These are phyloP conservation scores for Passerculus sandwichensis DNA, from an alignment of 2,797 vertebrate genomes.

Conservation along the genomic window DNA sequence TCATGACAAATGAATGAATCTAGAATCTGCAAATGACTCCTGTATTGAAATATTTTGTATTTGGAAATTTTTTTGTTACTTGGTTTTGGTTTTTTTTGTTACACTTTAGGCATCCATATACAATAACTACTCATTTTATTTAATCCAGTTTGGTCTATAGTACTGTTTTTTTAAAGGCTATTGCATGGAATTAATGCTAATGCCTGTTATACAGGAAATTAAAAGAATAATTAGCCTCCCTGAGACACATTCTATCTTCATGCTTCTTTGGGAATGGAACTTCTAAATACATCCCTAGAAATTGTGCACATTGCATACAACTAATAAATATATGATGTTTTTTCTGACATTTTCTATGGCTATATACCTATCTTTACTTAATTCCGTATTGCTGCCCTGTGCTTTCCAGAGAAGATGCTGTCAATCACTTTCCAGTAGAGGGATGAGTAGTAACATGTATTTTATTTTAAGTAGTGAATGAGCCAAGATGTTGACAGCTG, in stretches of 20 bases:
- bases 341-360: not conserved
- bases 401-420: not conserved
- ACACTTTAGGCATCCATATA: not conserved
- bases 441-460: not conserved
- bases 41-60: not conserved
- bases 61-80: fast-evolving
- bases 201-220: not conserved
- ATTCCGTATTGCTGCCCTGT: not conserved
- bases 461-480: not conserved
- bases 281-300: not conserved
- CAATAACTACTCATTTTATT: not conserved
- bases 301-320: not conserved
- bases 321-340: not conserved
- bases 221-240: not conserved
- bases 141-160: not conserved
- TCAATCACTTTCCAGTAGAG: not conserved
- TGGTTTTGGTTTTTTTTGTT: too few species aligned
- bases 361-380: not conserved
- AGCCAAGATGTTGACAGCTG: not conserved
- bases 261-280: not conserved
- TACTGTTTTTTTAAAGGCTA: not conserved
- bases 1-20: not conserved
- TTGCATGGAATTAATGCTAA: not conserved
- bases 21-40: not conserved
- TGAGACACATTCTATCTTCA: not conserved